phyloP scores from a whole-genome alignment of 2,113 vertebrate species.

The Ariopsis seemanni region DNA sequence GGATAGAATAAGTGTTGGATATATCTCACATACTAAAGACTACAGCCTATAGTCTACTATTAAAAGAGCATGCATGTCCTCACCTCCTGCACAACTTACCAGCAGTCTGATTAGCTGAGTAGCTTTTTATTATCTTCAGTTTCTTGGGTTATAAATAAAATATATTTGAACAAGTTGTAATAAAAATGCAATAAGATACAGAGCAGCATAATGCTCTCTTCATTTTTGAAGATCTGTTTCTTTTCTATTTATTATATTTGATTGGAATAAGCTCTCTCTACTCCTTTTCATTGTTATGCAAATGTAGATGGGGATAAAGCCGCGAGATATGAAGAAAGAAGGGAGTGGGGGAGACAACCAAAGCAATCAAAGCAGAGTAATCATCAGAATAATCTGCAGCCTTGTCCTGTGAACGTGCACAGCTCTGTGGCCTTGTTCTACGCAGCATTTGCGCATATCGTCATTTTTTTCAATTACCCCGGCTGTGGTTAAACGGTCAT shows the following conservation, averaged over 20 bases:
- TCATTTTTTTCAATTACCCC: conserved; percentile 80
- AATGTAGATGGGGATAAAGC: conserved; percentile 50
- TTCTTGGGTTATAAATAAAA: neutral
- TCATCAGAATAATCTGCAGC: conserved; percentile 73
- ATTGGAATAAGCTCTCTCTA: neutral
- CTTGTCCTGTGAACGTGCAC: conserved; percentile 32
- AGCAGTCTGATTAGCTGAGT: neutral
- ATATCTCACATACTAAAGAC: neutral
- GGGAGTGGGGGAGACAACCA: conserved; percentile 17
- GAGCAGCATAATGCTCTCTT: neutral
- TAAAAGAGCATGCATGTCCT: neutral
- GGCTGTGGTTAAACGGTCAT: conserved; percentile 77
- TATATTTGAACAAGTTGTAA: neutral
- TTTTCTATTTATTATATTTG: neutral
- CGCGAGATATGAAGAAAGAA: conserved; percentile 39
- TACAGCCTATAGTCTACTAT: too few species aligned
- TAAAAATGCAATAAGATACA: neutral
- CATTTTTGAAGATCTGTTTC: neutral
- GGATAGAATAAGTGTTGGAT: too few species aligned
- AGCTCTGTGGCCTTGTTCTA: conserved; percentile 57
- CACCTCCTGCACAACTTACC: neutral
- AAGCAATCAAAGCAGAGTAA: conserved; percentile 67
- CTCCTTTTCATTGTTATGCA: conserved; percentile 34
- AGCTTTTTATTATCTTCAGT: neutral
- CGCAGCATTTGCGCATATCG: conserved; percentile 67